Evolutionary conservation across 2,888 invertebrate species (phyloP).

Genomic region (Ryuthela nishihirai): DNA sequence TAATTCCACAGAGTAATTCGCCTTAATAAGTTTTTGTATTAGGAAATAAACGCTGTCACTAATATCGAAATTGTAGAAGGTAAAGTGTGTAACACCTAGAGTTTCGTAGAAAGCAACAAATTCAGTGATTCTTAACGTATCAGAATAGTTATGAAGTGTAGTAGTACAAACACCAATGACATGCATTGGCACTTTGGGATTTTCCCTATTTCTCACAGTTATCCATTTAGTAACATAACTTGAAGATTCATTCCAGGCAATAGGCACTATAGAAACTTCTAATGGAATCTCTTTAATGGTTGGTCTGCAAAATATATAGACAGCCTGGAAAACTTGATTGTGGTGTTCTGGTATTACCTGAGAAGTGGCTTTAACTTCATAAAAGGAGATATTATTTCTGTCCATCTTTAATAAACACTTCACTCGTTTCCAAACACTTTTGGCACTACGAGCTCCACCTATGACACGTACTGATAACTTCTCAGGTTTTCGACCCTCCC

Average conservation of each 20-base stretch:
- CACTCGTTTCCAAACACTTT: not conserved
- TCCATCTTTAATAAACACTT: constrained; percentile 12
- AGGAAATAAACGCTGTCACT: not conserved
- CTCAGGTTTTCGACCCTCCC: constrained; percentile 40
- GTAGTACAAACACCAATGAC: constrained; percentile 44
- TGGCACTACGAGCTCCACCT: not conserved
- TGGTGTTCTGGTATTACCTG: constrained; percentile 20
- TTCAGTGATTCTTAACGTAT: constrained; percentile 41
- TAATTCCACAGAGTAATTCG: constrained; percentile 9
- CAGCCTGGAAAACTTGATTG: constrained; percentile 1
- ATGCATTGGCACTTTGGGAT: not conserved
- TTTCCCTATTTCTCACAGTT: not conserved
- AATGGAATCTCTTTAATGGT: not conserved
- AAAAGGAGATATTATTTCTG: not conserved
- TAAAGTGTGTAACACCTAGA: constrained; percentile 28
- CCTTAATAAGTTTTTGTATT: not conserved
- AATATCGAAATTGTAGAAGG: constrained; percentile 18
- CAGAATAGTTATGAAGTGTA: constrained; percentile 45
- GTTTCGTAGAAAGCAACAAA: constrained; percentile 45
- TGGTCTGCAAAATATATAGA: constrained; percentile 15
- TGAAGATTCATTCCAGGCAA: constrained; percentile 7
- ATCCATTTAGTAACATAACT: constrained; percentile 1
- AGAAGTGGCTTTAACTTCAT: not conserved
- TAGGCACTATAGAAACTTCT: constrained; percentile 10
- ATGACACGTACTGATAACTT: constrained; percentile 15